Evolutionary conservation across 2,888 invertebrate genomes (phyloP).

Genomic region (Acanthoscelides obtectus): DNA sequence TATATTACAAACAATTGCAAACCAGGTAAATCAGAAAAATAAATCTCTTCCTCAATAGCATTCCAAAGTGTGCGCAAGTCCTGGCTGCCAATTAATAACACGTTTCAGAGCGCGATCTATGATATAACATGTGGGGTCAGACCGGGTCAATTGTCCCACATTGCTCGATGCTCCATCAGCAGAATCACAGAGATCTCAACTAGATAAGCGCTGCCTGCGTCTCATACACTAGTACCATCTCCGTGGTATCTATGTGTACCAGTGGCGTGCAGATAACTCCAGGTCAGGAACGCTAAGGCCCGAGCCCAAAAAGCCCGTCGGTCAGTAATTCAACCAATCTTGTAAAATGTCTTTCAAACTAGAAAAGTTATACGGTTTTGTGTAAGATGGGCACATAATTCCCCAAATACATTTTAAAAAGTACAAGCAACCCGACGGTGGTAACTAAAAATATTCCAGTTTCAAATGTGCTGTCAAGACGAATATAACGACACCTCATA

Average conservation of each 20-base stretch:
- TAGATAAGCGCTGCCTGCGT: conserved; percentile 11
- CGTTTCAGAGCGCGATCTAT: not conserved
- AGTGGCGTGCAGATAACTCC: not conserved
- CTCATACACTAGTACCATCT: conserved; percentile 4
- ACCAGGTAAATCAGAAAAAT: not conserved
- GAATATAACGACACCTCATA: too few relatives aligned
- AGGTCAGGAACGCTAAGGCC: too few relatives aligned
- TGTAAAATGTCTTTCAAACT: too few relatives aligned
- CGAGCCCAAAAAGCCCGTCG: too few relatives aligned
- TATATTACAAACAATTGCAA: not conserved
- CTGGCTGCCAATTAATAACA: not conserved
- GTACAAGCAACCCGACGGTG: too few relatives aligned
- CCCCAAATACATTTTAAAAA: too few relatives aligned
- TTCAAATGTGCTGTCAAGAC: too few relatives aligned
- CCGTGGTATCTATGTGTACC: not conserved
- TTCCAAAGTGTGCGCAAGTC: not conserved
- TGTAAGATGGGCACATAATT: too few relatives aligned
- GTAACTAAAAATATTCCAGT: too few relatives aligned
- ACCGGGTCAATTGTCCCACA: conserved; percentile 10
- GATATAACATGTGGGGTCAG: conserved; percentile 4
- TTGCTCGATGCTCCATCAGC: conserved; percentile 2
- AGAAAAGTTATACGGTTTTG: too few relatives aligned
- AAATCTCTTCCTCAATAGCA: not conserved
- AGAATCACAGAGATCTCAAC: conserved; percentile 6
- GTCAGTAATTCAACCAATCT: too few relatives aligned